Conservation (phyloP, 2,113 vertebrate species). For the Calyptommatus sinebrachiatus region DNA sequence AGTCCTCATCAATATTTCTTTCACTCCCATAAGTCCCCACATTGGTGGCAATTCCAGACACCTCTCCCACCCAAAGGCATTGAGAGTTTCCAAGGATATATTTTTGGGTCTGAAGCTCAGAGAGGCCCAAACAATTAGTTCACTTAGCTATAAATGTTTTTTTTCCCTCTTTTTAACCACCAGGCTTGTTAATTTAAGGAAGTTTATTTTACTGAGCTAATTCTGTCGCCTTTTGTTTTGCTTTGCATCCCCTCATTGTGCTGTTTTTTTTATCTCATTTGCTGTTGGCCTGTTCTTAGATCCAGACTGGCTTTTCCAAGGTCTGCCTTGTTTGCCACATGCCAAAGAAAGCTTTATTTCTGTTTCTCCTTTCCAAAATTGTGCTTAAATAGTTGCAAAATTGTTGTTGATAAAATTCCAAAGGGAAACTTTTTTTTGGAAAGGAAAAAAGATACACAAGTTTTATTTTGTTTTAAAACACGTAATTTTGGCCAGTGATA, state of each 20-base stretch:
- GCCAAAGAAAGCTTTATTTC: background rate
- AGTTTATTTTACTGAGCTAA: constrained; percentile 56
- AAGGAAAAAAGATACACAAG: too few relatives aligned
- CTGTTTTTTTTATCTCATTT: constrained; percentile 34
- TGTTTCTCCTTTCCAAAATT: background rate
- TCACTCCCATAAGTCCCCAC: too few relatives aligned
- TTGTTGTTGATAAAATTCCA: constrained; percentile 50
- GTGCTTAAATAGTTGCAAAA: background rate
- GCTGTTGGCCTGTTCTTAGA: constrained; percentile 34
- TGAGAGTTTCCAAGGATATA: background rate
- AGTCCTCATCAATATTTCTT: too few relatives aligned
- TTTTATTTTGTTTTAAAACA: too few relatives aligned
- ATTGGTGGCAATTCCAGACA: background rate
- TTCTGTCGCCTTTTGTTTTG: constrained; percentile 59
- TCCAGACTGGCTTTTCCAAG: constrained; percentile 29
- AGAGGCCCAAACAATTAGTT: constrained; percentile 34
- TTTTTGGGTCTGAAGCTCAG: constrained; percentile 17
- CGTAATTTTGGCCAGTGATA: constrained; percentile 27
- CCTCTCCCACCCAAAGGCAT: background rate
- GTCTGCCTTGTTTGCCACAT: too few relatives aligned
- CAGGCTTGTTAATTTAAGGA: constrained; percentile 40
- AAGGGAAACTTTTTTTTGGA: constrained; percentile 54
- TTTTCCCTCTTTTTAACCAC: background rate
- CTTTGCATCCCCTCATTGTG: constrained; percentile 43
- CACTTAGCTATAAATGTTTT: constrained; percentile 54